A percentile compares a stretch with the other conserved stretches of the same genome.
Evolutionary conservation across 2,797 vertebrate species (phyloP).

Genomic region (Eurystomus glaucurus): DNA sequence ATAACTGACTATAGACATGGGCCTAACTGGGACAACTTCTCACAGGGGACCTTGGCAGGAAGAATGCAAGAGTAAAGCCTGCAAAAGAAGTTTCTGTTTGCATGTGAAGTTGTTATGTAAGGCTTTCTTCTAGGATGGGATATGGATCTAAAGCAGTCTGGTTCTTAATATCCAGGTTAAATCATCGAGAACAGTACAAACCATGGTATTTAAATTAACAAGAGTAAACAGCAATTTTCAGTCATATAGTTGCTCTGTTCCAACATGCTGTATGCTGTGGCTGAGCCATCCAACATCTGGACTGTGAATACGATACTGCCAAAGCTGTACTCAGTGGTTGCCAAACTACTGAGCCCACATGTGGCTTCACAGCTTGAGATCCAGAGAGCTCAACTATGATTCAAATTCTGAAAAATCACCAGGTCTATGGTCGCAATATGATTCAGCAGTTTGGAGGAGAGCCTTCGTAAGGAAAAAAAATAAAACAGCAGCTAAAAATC

Average conservation of each 20-base stretch:
- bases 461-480: neutral
- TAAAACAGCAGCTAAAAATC: neutral
- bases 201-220: conserved; percentile 5
- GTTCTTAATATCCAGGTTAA: neutral
- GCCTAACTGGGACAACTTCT: neutral
- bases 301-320: conserved; percentile 1
- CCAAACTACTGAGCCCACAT: conserved; percentile 9
- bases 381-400: conserved; percentile 22
- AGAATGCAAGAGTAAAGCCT: neutral
- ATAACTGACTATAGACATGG: neutral
- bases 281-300: conserved; percentile 49
- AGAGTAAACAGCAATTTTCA: conserved; percentile 27
- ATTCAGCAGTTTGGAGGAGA: conserved; percentile 60
- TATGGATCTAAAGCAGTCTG: neutral
- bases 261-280: neutral
- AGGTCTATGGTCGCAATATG: conserved; percentile 19
- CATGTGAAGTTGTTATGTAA: neutral
- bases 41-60: neutral
- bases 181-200: neutral
- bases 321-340: neutral
- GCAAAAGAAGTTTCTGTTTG: neutral
- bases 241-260: neutral
- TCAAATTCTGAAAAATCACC: conserved; percentile 54
- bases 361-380: conserved; percentile 58
- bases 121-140: neutral